phyloP scores from a whole-genome alignment of 2,113 vertebrate species.

The Rhodinocichla rosea region DNA sequence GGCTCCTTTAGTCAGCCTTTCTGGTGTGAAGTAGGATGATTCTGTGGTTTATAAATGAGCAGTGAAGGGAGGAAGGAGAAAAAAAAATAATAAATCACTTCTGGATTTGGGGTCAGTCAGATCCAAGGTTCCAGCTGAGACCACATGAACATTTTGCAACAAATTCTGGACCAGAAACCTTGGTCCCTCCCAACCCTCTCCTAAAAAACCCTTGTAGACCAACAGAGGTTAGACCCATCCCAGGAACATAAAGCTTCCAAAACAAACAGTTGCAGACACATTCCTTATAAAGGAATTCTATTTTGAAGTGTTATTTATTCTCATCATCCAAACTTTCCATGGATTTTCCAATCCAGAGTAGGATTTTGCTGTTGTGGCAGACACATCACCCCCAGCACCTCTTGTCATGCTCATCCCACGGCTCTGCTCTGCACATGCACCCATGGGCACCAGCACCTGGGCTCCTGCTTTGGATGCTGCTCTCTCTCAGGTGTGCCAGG shows the following conservation, averaged over 20 bases:
- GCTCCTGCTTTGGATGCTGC: neutral
- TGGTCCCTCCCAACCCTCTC: neutral
- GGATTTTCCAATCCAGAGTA: neutral
- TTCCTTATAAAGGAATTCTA: neutral
- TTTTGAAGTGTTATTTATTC: fast-evolving
- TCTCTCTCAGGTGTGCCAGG: neutral
- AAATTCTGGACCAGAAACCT: neutral
- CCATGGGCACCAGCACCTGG: fast-evolving
- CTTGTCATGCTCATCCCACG: neutral
- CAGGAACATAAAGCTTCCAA: neutral
- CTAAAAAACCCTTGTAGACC: neutral
- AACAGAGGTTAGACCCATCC: neutral
- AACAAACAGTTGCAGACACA: neutral
- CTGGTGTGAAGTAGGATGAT: neutral
- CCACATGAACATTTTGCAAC: neutral
- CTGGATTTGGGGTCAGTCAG: neutral
- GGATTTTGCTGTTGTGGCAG: neutral
- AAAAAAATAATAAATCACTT: neutral
- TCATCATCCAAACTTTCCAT: neutral
- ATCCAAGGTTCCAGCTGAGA: neutral
- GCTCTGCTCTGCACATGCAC: neutral
- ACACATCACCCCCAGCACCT: neutral
- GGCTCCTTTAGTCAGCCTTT: neutral
- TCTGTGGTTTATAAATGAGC: neutral
- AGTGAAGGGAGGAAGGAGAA: neutral